phyloP scores from a whole-genome alignment of 2,888 invertebrate species.

The Melanchra persicariae region DNA sequence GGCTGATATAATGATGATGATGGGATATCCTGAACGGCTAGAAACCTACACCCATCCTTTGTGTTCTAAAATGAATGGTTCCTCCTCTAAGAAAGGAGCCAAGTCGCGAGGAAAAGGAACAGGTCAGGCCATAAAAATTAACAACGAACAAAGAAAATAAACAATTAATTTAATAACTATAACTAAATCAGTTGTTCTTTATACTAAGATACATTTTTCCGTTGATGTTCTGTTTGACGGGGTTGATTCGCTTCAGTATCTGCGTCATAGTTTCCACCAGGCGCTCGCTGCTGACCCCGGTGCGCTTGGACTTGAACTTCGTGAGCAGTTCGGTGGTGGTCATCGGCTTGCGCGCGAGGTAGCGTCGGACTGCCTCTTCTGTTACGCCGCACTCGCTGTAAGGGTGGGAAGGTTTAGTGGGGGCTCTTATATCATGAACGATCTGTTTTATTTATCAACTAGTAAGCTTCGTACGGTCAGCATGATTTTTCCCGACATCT shows the following conservation, averaged over 20 bases:
- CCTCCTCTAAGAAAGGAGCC: too few species aligned
- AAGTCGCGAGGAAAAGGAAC: background rate
- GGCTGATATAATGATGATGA: too few species aligned
- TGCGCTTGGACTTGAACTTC: slow-evolving; percentile 98
- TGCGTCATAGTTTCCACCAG: slow-evolving; percentile 98
- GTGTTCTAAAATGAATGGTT: too few species aligned
- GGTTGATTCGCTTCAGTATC: slow-evolving; percentile 98
- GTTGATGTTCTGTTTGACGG: slow-evolving; percentile 97
- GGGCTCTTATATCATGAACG: background rate
- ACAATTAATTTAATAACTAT: slow-evolving; percentile 31
- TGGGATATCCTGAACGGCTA: too few species aligned
- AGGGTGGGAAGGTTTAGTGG: slow-evolving; percentile 46
- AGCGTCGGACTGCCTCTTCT: slow-evolving; percentile 98
- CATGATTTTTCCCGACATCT: too few species aligned
- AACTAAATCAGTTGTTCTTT: slow-evolving; percentile 88
- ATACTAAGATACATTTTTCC: slow-evolving; percentile 98
- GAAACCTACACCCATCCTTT: too few species aligned
- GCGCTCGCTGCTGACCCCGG: slow-evolving; percentile 97
- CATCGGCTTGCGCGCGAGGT: slow-evolving; percentile 99
- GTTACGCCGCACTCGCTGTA: slow-evolving; percentile 96
- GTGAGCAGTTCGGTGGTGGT: slow-evolving; percentile 98
- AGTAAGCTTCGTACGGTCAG: too few species aligned
- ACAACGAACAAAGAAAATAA: slow-evolving; percentile 15
- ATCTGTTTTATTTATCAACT: too few species aligned
- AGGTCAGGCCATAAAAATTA: background rate